Base-by-base conservation (phyloP, 2,113 vertebrate species). In the Chloropsis cyanopogon region DNA sequence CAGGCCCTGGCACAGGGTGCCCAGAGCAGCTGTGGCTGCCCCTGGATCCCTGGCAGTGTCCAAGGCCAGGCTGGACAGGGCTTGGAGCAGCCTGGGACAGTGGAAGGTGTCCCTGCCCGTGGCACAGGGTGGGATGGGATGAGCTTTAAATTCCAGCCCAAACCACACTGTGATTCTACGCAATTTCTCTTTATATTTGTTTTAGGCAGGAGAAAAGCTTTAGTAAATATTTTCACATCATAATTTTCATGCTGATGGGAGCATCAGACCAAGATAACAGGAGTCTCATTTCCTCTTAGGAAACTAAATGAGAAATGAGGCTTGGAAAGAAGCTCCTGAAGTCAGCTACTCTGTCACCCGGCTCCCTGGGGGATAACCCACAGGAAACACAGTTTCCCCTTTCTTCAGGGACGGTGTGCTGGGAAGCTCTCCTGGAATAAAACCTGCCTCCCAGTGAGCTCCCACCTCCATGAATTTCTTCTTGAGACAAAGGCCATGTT, bases 91-190 rank as follows among this genome's bases (percentile, higher is more conserved):
- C 21, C 21, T 42, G 57, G 25, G 5, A 1, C 0, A 22, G 42
- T 22, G 31, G 22, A 2, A 72, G 14, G 1, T 31, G 66, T 64
- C 42, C 50, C 85, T 80, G 57, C 4, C 14, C 17, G 14, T 25
- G 29, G 35, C 9, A 20, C 6, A 2, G 2, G 6, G 3, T 56
- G 35, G 14, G 0, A 26, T 2, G 0, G 12, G 26, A 16, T 37
- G 35, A 4, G 14, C 12, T 28, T 28, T 4, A 33, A 57, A 12
- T 12, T 50, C 31, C 26, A 50, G 15, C 18, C 4, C 25, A 33
- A 59, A 39, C 37, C 8, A 16, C 17, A 14, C 37, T 11, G 14
- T 11, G 26, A 39, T 50, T 24, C 53, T 24, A 3, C 15, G 8
- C 4, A 15, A 19, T 66, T 57, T 37, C 0, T 73, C n/a, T 35